phyloP scores from a whole-genome alignment of 2,888 invertebrate species.

The Platycheirus albimanus region DNA sequence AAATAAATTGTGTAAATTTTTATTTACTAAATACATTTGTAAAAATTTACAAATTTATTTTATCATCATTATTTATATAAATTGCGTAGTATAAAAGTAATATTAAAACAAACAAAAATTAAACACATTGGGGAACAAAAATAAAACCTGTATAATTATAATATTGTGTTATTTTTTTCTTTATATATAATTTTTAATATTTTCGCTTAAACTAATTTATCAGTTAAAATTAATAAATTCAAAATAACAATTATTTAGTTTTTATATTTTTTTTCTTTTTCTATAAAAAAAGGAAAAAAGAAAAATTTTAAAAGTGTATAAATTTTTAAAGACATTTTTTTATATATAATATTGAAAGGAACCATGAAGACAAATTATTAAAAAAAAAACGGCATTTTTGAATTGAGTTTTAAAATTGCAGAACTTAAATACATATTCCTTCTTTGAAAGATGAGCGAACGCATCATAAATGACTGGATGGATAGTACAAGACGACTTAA shows the following conservation, averaged over 20 bases:
- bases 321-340: slow-evolving; percentile 37
- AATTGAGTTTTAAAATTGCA: slow-evolving; percentile 29
- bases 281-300: slow-evolving; percentile 21
- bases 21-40: slow-evolving; percentile 37
- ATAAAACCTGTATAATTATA: slow-evolving; percentile 15
- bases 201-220: slow-evolving; percentile 49
- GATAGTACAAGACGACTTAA: slow-evolving; percentile 72
- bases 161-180: slow-evolving; percentile 11
- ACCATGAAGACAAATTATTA: slow-evolving; percentile 47
- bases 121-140: slow-evolving; percentile 32
- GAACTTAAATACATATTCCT: slow-evolving; percentile 61
- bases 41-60: slow-evolving; percentile 49
- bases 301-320: slow-evolving; percentile 12
- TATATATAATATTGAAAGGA: slow-evolving; percentile 53
- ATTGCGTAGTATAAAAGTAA: slow-evolving; percentile 42
- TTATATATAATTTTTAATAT: slow-evolving; percentile 24
- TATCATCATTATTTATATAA: slow-evolving; percentile 27
- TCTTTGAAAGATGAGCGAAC: slow-evolving; percentile 70
- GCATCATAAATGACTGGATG: slow-evolving; percentile 72
- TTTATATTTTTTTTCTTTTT: slow-evolving; percentile 5
- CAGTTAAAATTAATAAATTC: slow-evolving; percentile 64
- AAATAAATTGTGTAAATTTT: slow-evolving; percentile 33
- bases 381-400: slow-evolving; percentile 35
- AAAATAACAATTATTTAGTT: slow-evolving; percentile 43
- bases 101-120: slow-evolving; percentile 20